Base-by-base conservation (phyloP, 1,140 invertebrate species). In the Eulimnadia texana region DNA sequence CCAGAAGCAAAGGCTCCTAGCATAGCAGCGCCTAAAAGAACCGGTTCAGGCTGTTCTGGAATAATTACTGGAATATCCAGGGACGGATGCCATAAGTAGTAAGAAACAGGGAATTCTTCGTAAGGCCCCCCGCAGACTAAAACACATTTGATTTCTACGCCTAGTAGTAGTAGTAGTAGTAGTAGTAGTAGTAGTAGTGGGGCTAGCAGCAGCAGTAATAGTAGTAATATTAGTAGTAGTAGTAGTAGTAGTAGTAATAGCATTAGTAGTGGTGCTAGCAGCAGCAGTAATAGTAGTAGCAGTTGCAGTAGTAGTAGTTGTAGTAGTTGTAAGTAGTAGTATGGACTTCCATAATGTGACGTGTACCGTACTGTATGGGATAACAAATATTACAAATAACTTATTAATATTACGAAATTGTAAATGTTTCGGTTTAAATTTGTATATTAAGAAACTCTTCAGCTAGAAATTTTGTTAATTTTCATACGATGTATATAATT, bases 281-380 rank as follows among this genome's bases (percentile, higher is more conserved):
- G n/a, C n/a, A n/a, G n/a, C n/a, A n/a, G n/a, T n/a, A n/a, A n/a
- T n/a, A n/a, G n/a, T n/a, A n/a, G n/a, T n/a, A n/a, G n/a, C n/a
- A n/a, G n/a, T n/a, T n/a, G n/a, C n/a, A n/a, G n/a, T n/a, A n/a
- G n/a, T n/a, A n/a, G n/a, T n/a, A n/a, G n/a, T n/a, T n/a, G n/a
- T n/a, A n/a, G n/a, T n/a, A n/a, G n/a, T n/a, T n/a, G n/a, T n/a
- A n/a, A n/a, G n/a, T n/a, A n/a, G n/a, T n/a, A n/a, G n/a, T n/a
- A n/a, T n/a, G 70, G 47, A 80, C 77, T 64, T 90, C 84, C 25
- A 95, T 77, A 28, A 95, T 95, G 68, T 93, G 84, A 63, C 82
- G 82, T 3, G 92, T 94, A 16, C 90, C 89, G 76, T 95, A 96
- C 91, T 94, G 73, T 64, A n/a, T n/a, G n/a, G n/a, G n/a, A n/a